These are phyloP conservation scores for Rhamnusium bicolor DNA, from an alignment of 2,888 invertebrate genomes.

Conservation along the genomic window DNA sequence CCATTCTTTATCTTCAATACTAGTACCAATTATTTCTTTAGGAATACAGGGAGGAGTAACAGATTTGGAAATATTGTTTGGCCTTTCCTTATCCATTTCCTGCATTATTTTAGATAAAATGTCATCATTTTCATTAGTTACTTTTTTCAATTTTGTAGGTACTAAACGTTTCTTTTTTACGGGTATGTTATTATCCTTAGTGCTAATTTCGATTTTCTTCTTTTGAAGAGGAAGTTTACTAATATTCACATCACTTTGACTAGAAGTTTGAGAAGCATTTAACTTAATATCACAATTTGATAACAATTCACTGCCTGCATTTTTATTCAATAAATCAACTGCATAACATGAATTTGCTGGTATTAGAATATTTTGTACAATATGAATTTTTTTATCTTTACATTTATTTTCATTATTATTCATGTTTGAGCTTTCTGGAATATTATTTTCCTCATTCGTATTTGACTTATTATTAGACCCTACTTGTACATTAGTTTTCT, in stretches of 20 bases:
- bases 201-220: not conserved
- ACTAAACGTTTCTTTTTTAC: not conserved
- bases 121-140: constrained; percentile 30
- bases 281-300: constrained; percentile 25
- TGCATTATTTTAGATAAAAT: constrained; percentile 50
- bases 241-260: not conserved
- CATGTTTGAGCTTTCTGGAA: not conserved
- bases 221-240: not conserved
- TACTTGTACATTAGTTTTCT: not conserved
- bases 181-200: not conserved
- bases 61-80: constrained; percentile 1
- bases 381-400: constrained; percentile 41
- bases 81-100: constrained; percentile 48
- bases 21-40: constrained; percentile 21
- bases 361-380: constrained; percentile 48
- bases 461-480: not conserved
- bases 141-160: not conserved
- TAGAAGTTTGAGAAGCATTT: constrained; percentile 13
- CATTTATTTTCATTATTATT: constrained; percentile 17
- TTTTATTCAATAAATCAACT: constrained; percentile 27
- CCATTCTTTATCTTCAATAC: constrained; percentile 42
- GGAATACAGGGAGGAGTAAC: not conserved
- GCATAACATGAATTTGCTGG: constrained; percentile 28
- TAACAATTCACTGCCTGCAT: not conserved
- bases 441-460: not conserved